Evolutionary conservation across 2,113 vertebrate species (phyloP).

Genomic region (Myiozetetes cayanensis): DNA sequence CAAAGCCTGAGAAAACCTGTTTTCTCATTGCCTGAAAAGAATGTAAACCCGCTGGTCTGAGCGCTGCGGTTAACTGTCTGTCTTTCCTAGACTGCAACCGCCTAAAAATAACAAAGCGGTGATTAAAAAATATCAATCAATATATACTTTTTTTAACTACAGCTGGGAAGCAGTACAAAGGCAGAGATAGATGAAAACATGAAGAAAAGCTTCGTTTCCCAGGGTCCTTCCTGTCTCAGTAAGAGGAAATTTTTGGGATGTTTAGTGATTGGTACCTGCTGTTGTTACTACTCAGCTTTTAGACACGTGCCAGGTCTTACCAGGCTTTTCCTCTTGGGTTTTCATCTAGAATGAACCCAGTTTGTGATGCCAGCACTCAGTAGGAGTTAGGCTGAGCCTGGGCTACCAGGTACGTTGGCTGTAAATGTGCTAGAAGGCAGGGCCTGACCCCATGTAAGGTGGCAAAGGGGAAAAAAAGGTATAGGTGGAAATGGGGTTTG

Average conservation of each 20-base stretch:
- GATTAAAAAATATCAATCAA: conserved; percentile 47
- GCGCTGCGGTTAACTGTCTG: conserved; percentile 24
- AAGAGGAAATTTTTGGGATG: not conserved
- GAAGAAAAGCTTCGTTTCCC: not conserved
- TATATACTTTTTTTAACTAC: not conserved
- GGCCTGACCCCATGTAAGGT: not conserved
- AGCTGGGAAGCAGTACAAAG: not conserved
- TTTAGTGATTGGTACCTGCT: not conserved
- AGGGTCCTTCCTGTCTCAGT: not conserved
- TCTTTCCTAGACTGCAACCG: not conserved
- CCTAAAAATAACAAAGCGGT: conserved; percentile 46
- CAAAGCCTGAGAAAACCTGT: conserved; percentile 24
- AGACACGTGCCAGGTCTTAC: not conserved
- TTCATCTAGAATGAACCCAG: not conserved
- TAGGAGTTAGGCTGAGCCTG: accelerated
- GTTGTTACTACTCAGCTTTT: not conserved
- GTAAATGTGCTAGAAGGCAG: not conserved
- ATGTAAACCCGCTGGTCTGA: conserved; percentile 36
- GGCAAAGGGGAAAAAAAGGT: not conserved
- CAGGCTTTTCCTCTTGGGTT: not conserved
- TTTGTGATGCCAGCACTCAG: accelerated
- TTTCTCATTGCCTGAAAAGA: conserved; percentile 18
- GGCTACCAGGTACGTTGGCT: accelerated
- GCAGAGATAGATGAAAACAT: not conserved
- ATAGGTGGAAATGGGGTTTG: not conserved